These are phyloP conservation scores for Cotesia vestalis DNA, from an alignment of 1,140 invertebrate species.

Conservation along the genomic window DNA sequence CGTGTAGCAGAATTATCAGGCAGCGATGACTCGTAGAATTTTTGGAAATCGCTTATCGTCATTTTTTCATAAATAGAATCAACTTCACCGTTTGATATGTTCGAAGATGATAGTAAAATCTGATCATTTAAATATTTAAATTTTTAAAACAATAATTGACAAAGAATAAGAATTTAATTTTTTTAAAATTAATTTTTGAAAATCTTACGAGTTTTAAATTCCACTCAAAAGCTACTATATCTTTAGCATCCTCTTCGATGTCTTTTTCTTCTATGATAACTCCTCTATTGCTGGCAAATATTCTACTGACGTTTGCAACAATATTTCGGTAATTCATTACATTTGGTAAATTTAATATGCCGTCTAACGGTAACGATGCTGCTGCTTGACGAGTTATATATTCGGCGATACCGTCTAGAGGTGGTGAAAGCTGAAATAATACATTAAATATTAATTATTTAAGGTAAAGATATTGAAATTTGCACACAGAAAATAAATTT, in stretches of 20 bases:
- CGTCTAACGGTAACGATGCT: not conserved
- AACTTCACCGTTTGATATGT: not conserved
- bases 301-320: not conserved
- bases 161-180: not conserved
- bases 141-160: not conserved
- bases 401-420: not conserved
- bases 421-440: slow-evolving; percentile 16
- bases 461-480: too few relatives aligned
- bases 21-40: not conserved
- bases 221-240: slow-evolving; percentile 2
- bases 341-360: not conserved
- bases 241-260: not conserved
- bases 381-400: not conserved
- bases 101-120: not conserved
- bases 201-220: slow-evolving; percentile 8
- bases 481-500: too few relatives aligned
- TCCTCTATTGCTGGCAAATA: slow-evolving; percentile 19
- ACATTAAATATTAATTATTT: too few relatives aligned
- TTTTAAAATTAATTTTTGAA: not conserved
- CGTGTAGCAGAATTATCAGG: not conserved
- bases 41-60: not conserved
- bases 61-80: not conserved
- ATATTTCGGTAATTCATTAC: slow-evolving; percentile 11
- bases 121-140: not conserved
- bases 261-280: not conserved